A percentile compares a stretch with the other conserved stretches of the same genome.
Evolutionary conservation across 2,797 vertebrate species (phyloP).

Genomic region (Dendrocincla fuliginosa): DNA sequence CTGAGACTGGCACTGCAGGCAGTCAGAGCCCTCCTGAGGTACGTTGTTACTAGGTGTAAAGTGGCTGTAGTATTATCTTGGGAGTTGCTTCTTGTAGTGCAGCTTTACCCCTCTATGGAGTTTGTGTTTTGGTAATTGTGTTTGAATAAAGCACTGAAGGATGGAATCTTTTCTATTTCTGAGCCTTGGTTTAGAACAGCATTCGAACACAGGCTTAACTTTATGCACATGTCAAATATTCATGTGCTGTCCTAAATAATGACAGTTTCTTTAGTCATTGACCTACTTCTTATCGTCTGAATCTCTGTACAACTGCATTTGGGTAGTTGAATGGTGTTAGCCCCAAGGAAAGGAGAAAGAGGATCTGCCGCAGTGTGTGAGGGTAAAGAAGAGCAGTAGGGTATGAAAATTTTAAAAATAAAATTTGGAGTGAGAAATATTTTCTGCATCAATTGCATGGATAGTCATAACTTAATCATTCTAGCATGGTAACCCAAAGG

Average conservation of each 20-base stretch:
- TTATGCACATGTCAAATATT: neutral
- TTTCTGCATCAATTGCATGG: neutral
- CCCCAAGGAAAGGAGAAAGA: neutral
- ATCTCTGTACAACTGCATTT: neutral
- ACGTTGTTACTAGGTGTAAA: neutral
- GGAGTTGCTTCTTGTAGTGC: neutral
- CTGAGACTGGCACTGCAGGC: neutral
- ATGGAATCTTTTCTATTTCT: neutral
- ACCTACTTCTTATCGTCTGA: neutral
- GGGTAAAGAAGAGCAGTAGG: neutral
- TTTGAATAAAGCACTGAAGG: neutral
- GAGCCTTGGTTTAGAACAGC: neutral
- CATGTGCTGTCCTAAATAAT: neutral
- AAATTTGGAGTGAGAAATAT: neutral
- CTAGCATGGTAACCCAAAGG: neutral
- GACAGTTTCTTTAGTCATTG: neutral
- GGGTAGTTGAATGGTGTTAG: neutral
- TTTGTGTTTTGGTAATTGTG: neutral
- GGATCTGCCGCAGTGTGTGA: neutral
- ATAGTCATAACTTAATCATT: neutral
- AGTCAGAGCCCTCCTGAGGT: neutral
- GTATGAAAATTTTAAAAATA: neutral
- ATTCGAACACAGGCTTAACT: neutral
- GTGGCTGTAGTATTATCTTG: neutral
- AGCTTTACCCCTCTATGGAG: accelerated